Evolutionary conservation across 2,888 invertebrate genomes (phyloP), one percentile per base, ranked within the genome.

Genomic region (Caprella mutica): DNA sequence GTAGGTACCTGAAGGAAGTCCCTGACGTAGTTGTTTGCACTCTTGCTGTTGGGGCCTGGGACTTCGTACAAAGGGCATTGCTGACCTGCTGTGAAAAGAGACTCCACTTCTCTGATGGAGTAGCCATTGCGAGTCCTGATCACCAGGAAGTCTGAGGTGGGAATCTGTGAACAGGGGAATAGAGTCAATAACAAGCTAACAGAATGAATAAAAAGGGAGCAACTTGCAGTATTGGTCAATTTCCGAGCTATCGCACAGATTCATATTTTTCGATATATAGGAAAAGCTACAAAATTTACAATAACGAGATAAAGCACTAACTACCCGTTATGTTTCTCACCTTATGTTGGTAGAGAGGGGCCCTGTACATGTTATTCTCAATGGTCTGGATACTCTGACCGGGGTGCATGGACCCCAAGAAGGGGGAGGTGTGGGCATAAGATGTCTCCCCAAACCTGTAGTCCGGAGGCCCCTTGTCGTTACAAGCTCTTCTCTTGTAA

Each of bases 41-140:
- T 78, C 72, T 98, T 98, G 0, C 98, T 98, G 73, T 98, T 99
- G 0, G 98, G 98, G 1, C 94, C 94, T 0, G 98, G 98, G 0
- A 99, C 98, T 79, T 99, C 98, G 69, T 89, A 92, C 2, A 98
- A 73, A 0, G 98, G 98, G 73, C 94, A 93, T 70, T 92, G 82
- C 75, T 99, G 98, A 0, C 98, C 98, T 6, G 91, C 91, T 9
- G 86, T 84, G 71, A 87, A 99, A 1, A 97, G 70, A 0, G 86
- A 83, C 68, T 93, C 90, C 1, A 92, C 78, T 72, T 90, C 90
- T 48, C 98, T 81, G 58, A 98, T 82, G 71, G 82, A 93, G 74
- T 90, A 94, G 61, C 86, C 84, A 72, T 84, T 84, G 43, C 89
- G 79, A 0, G 89, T 91, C 65, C 97, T 80, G 66, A 99, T 93